Evolutionary conservation across 2,888 invertebrate genomes (phyloP).

Genomic region (Lithosia quadra): DNA sequence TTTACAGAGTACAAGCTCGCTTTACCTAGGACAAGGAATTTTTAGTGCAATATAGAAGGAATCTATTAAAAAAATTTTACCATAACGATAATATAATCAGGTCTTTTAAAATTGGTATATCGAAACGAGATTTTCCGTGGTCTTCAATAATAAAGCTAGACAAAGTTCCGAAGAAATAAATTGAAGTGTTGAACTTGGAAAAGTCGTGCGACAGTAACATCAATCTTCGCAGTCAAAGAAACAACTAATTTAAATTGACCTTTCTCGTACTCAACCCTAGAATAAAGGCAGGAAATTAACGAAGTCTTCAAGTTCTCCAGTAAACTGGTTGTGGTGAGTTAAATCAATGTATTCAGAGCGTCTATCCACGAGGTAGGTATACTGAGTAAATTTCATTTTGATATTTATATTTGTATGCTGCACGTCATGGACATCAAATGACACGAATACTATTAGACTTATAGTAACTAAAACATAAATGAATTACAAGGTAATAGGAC

Average conservation of each 20-base stretch:
- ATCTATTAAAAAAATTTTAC: conserved; percentile 3
- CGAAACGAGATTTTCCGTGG: conserved; percentile 34
- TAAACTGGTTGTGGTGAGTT: conserved; percentile 54
- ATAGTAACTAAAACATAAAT: too few species aligned
- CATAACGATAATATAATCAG: neutral
- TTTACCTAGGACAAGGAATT: conserved; percentile 40
- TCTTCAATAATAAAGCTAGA: conserved; percentile 36
- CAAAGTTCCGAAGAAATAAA: conserved; percentile 46
- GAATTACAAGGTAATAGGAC: too few species aligned
- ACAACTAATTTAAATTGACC: conserved; percentile 63
- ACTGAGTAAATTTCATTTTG: too few species aligned
- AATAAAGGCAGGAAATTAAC: conserved; percentile 59
- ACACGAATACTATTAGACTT: too few species aligned
- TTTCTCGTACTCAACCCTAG: conserved; percentile 42
- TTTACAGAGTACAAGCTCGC: conserved; percentile 74
- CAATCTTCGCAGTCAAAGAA: conserved; percentile 62
- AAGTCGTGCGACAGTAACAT: conserved; percentile 61
- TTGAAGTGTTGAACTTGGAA: conserved; percentile 44
- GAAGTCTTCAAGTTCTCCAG: conserved; percentile 53
- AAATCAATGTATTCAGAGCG: conserved; percentile 20
- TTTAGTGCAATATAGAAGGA: conserved; percentile 16
- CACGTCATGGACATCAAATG: too few species aligned
- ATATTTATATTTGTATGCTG: too few species aligned
- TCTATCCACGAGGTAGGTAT: neutral
- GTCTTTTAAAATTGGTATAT: conserved; percentile 23